Evolutionary conservation across 2,888 invertebrate genomes (phyloP).

Genomic region (Microctonus aethiopoides): DNA sequence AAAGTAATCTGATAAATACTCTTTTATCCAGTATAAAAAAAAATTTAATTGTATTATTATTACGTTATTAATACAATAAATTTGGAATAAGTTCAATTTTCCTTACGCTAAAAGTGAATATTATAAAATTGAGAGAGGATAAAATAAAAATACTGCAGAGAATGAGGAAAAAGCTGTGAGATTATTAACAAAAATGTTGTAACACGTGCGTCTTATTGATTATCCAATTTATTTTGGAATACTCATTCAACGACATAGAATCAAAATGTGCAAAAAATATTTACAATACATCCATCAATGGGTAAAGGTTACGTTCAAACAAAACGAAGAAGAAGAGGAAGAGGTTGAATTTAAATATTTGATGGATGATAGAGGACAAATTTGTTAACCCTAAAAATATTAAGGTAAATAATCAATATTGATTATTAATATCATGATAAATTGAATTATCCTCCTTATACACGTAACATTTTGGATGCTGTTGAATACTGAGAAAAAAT

Average conservation of each 20-base stretch:
- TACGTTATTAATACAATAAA: not conserved
- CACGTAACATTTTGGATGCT: constrained; percentile 14
- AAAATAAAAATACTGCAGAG: not conserved
- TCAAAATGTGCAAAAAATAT: constrained; percentile 58
- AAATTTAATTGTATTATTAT: constrained; percentile 7
- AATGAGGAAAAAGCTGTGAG: constrained; percentile 9
- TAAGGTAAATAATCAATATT: constrained; percentile 53
- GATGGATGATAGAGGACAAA: constrained; percentile 61
- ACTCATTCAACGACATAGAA: constrained; percentile 40
- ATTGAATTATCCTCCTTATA: constrained; percentile 5
- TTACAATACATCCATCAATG: constrained; percentile 55
- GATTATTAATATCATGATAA: not conserved
- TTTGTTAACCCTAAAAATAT: constrained; percentile 60
- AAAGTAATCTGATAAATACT: constrained; percentile 13
- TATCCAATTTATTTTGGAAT: not conserved
- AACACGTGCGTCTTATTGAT: constrained; percentile 12
- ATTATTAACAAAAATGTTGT: constrained; percentile 8
- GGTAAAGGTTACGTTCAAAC: constrained; percentile 53
- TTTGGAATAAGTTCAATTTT: constrained; percentile 14
- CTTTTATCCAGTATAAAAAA: constrained; percentile 6
- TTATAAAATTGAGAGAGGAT: too few relatives aligned
- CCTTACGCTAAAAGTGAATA: too few relatives aligned
- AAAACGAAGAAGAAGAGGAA: constrained; percentile 49
- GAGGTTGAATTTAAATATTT: constrained; percentile 54
- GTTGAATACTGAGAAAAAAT: constrained; percentile 15